Base-by-base conservation (phyloP, 2,888 invertebrate genomes). In the Linnaemya vulpina region DNA sequence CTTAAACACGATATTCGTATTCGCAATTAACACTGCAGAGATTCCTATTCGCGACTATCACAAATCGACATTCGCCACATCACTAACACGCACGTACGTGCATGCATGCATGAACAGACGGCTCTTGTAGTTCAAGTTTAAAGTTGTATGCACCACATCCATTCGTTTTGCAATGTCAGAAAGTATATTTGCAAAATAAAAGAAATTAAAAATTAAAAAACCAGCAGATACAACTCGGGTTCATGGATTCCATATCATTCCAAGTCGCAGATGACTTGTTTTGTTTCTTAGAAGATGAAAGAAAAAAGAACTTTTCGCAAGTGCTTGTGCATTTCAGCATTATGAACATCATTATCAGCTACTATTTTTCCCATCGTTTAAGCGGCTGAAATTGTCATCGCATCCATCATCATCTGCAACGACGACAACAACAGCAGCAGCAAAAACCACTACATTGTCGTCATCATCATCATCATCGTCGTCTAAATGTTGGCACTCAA, bases 401-500 rank as follows among this genome's bases (percentile, higher is more conserved):
- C 35, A 58, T 60, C 35, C 40, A 60, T 71, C 30, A 30, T 49
- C 55, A 46, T 49, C 38, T 15, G 43, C 49, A 67, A 10, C 58
- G 35, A 13, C 51, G 53, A 35, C 58, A 30, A 51, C 65, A 35
- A 10, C 55, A 30, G n/a, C n/a, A n/a, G n/a, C 49, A 67, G 13
- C 58, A 43, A 13, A 43, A 60, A 35, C 58, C 40, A 51, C 65
- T 43, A 10, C 55, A 30, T 30, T 20, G 60, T 62, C 74, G 22
- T 76, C 79, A 30, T 84, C 77, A 58, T 55, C 55, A 30, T 30
- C n/a, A 51, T 62, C 74, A 30, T 76, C 79, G 22, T 84, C 77
- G 49, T 55, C 73, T 78, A 81, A 85, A 85, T 81, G 84, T 78
- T 85, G 84, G 81, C 84, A 85, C 84, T 85, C 81, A 78, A 74